Evolutionary conservation across 2,797 vertebrate species (phyloP).

Genomic region (Crocodylus rhombifer): DNA sequence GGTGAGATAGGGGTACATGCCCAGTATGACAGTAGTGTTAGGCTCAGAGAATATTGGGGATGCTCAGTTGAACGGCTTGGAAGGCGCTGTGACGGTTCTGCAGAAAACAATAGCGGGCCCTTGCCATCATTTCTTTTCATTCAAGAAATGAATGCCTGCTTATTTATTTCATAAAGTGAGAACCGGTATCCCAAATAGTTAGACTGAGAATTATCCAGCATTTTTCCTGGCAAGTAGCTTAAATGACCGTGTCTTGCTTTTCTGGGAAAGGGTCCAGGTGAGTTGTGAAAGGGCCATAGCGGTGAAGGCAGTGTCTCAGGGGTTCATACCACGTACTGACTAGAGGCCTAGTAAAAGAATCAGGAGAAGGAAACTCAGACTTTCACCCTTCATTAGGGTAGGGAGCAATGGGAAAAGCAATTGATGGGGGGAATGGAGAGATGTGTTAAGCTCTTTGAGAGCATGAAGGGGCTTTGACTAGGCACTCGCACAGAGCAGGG

Average conservation of each 20-base stretch:
- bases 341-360: constrained; percentile 62
- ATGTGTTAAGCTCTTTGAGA: constrained; percentile 40
- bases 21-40: background rate
- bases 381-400: constrained; percentile 29
- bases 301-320: constrained; percentile 57
- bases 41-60: constrained; percentile 9
- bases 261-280: constrained; percentile 81
- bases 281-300: constrained; percentile 70
- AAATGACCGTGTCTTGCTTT: constrained; percentile 75
- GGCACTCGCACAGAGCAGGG: constrained; percentile 28
- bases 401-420: background rate
- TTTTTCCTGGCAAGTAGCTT: constrained; percentile 77
- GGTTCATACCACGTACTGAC: constrained; percentile 42
- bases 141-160: constrained; percentile 60
- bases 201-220: constrained; percentile 76
- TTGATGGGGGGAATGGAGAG: fast-evolving
- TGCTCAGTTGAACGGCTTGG: background rate
- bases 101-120: background rate
- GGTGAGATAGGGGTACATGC: background rate
- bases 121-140: constrained; percentile 71
- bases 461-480: constrained; percentile 37
- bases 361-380: constrained; percentile 30
- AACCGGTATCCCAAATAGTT: constrained; percentile 77
- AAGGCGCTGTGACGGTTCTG: constrained; percentile 27
- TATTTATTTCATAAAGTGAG: constrained; percentile 80